Evolutionary conservation across 2,888 invertebrate genomes (phyloP).

Genomic region (Luperina nickerlii): DNA sequence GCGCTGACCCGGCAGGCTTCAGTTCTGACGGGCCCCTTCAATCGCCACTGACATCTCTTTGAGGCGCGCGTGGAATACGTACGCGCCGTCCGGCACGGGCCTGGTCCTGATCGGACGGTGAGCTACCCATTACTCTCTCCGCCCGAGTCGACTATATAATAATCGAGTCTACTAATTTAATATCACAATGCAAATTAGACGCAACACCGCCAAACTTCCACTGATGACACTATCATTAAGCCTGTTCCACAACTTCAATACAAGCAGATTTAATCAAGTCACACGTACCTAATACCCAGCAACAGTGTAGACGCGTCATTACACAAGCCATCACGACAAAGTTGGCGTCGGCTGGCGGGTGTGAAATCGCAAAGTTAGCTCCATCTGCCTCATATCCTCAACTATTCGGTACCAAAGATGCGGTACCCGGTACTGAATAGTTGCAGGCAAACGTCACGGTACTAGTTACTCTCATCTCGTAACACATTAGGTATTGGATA

Average conservation of each 20-base stretch:
- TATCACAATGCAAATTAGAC: conserved; percentile 24
- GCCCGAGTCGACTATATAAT: too few relatives aligned
- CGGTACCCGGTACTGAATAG: conserved; percentile 55
- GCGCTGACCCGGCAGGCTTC: too few relatives aligned
- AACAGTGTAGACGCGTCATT: conserved; percentile 56
- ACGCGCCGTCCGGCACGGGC: too few relatives aligned
- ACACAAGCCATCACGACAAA: conserved; percentile 64
- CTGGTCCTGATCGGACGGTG: too few relatives aligned
- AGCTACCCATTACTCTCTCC: too few relatives aligned
- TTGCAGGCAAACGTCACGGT: conserved; percentile 52
- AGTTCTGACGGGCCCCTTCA: too few relatives aligned
- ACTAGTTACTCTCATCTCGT: conserved; percentile 45
- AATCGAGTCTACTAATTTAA: conserved; percentile 18
- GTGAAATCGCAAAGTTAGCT: conserved; percentile 73
- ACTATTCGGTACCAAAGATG: conserved; percentile 69
- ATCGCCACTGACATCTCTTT: too few relatives aligned
- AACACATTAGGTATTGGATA: conserved; percentile 36
- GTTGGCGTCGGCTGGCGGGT: conserved; percentile 69
- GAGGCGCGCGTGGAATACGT: too few relatives aligned
- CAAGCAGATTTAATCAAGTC: conserved; percentile 54
- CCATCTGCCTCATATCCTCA: conserved; percentile 72
- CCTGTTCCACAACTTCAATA: conserved; percentile 39
- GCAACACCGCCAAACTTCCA: conserved; percentile 25
- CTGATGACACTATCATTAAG: conserved; percentile 37
- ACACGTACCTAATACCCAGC: conserved; percentile 10